These are phyloP conservation scores for Calcarius ornatus DNA, from an alignment of 2,113 vertebrate species.

Conservation along the genomic window DNA sequence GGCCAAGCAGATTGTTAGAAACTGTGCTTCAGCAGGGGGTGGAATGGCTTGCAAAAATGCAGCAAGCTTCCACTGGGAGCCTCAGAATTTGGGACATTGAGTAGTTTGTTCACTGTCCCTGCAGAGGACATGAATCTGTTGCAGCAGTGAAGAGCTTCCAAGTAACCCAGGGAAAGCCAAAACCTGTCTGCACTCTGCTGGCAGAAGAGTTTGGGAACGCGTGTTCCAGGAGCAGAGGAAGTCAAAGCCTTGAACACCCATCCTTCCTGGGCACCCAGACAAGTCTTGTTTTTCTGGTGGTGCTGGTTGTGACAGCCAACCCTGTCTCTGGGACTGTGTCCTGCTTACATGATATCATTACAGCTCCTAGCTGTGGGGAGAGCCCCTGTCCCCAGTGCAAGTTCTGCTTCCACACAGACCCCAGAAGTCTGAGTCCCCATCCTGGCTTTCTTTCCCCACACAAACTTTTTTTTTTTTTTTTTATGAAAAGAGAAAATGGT, in stretches of 20 bases:
- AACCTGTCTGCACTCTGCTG: not conserved
- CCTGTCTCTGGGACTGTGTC: not conserved
- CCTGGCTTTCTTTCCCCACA: rapidly evolving
- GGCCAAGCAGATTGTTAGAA: not conserved
- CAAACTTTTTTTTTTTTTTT: not conserved
- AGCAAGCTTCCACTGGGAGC: not conserved
- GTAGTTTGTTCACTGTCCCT: not conserved
- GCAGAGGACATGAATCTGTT: not conserved
- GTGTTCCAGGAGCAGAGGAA: not conserved
- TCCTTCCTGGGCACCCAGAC: not conserved
- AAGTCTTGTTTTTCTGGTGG: not conserved
- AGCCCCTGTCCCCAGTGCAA: not conserved
- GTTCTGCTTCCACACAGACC: not conserved
- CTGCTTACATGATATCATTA: not conserved
- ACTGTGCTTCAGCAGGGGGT: not conserved
- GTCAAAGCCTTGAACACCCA: not conserved
- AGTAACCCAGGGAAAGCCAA: not conserved
- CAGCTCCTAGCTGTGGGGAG: not conserved
- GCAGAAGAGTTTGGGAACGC: not conserved
- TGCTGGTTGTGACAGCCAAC: rapidly evolving
- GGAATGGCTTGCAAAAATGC: not conserved
- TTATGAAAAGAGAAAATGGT: not conserved
- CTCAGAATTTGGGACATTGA: not conserved
- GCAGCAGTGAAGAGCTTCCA: not conserved
- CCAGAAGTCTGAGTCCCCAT: not conserved